Conservation (phyloP, 2,113 vertebrate genomes). For the Petromus typicus region DNA sequence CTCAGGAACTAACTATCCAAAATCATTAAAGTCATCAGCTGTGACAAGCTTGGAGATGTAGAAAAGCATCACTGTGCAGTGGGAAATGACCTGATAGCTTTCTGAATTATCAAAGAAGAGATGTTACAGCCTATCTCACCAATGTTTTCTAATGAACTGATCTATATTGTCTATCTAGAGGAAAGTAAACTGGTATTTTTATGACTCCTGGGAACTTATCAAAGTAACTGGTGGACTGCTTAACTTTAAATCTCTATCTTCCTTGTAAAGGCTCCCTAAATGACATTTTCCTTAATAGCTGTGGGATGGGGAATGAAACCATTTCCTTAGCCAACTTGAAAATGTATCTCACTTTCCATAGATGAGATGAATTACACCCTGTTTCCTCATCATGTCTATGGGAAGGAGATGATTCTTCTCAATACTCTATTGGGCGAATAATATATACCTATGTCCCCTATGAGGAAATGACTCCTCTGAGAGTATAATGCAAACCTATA, state of each 20-base stretch:
- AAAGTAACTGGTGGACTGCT: not conserved
- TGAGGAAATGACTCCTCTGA: not conserved
- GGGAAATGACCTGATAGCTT: conserved; percentile 6
- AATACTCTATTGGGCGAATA: not conserved
- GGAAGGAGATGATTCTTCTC: not conserved
- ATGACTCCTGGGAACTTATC: not conserved
- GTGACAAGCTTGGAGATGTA: not conserved
- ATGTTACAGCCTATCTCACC: not conserved
- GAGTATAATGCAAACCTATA: not conserved
- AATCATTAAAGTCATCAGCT: not conserved
- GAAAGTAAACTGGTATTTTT: not conserved
- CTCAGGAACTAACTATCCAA: not conserved
- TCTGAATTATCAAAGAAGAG: not conserved
- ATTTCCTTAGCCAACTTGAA: not conserved
- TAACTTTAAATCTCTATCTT: conserved; percentile 39
- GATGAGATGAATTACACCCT: not conserved
- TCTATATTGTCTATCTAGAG: not conserved
- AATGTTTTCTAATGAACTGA: not conserved
- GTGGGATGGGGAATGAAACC: not conserved
- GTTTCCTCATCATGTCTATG: not conserved
- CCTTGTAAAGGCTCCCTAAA: not conserved
- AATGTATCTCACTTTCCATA: not conserved
- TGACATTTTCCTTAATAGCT: not conserved
- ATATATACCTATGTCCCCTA: not conserved
- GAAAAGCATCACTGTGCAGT: not conserved